Evolutionary conservation across 92 coral and sea anemone species (phyloP).

Genomic region (Epizoanthus stellaris): DNA sequence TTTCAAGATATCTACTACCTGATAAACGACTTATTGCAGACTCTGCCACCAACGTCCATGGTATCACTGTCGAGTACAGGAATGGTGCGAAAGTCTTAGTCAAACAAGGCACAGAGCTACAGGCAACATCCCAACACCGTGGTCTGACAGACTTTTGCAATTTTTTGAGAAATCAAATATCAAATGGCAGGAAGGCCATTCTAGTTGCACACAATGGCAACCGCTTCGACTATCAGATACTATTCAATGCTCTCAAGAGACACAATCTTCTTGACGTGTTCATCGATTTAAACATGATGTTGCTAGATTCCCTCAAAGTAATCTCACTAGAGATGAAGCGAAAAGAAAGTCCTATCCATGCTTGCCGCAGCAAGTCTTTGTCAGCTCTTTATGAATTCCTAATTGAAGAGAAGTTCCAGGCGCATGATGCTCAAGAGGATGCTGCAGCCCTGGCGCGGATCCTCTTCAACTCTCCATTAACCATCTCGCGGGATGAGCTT

Average conservation of each 20-base stretch:
- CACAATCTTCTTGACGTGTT: constrained; percentile 14
- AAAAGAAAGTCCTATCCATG: not conserved
- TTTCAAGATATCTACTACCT: constrained; percentile 1
- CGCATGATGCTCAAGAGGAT: constrained; percentile 49
- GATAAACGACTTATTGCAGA: not conserved
- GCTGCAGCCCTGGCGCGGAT: constrained; percentile 27
- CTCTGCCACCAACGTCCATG: constrained; percentile 19
- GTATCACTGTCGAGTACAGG: not conserved
- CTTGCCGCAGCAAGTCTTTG: constrained; percentile 35
- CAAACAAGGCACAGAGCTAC: not conserved
- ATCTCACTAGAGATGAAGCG: constrained; percentile 4
- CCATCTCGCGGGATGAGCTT: not conserved
- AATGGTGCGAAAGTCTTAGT: constrained; percentile 9
- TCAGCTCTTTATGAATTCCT: constrained; percentile 11
- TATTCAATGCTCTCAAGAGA: constrained; percentile 18
- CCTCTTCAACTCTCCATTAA: constrained; percentile 2
- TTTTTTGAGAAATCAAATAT: not conserved
- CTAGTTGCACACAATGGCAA: constrained; percentile 46
- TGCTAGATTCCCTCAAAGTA: constrained; percentile 26
- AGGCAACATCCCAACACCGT: not conserved
- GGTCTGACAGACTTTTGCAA: constrained; percentile 6
- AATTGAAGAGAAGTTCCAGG: constrained; percentile 22
- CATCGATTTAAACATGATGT: not conserved
- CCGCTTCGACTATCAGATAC: constrained; percentile 28
- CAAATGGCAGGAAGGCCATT: not conserved